Evolutionary conservation across 2,888 invertebrate genomes (phyloP).

Genomic region (Epinotia brunnichana): DNA sequence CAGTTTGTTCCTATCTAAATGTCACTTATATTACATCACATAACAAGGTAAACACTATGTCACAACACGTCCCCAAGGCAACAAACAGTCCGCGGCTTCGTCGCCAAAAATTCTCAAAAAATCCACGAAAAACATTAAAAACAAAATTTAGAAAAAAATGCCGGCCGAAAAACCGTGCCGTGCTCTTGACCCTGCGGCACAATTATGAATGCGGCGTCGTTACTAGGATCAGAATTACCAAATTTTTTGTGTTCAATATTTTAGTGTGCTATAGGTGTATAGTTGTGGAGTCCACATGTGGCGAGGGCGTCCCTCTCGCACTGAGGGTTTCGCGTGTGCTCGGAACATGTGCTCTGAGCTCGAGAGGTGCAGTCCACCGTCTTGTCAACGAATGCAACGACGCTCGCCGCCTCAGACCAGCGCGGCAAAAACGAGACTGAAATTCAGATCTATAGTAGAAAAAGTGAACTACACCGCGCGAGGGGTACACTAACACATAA

Average conservation of each 20-base stretch:
- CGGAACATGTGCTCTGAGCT: slow-evolving; percentile 71
- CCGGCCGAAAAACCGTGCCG: slow-evolving; percentile 73
- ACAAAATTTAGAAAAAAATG: slow-evolving; percentile 56
- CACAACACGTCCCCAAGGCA: slow-evolving; percentile 83
- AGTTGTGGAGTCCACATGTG: slow-evolving; percentile 77
- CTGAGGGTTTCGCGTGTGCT: slow-evolving; percentile 57
- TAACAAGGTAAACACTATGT: slow-evolving; percentile 80
- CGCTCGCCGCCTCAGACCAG: slow-evolving; percentile 80
- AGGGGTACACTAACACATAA: slow-evolving; percentile 84
- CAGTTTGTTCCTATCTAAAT: slow-evolving; percentile 81
- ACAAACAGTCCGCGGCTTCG: slow-evolving; percentile 77
- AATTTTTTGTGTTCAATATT: slow-evolving; percentile 82
- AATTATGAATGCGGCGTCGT: slow-evolving; percentile 82
- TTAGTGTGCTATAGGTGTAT: slow-evolving; percentile 77
- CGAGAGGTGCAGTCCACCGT: slow-evolving; percentile 61
- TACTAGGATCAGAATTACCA: slow-evolving; percentile 82
- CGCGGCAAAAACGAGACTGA: slow-evolving; percentile 85
- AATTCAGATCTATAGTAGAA: slow-evolving; percentile 85
- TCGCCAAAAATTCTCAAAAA: slow-evolving; percentile 77
- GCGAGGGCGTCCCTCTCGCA: slow-evolving; percentile 71
- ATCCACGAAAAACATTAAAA: slow-evolving; percentile 79
- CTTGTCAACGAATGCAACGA: slow-evolving; percentile 75
- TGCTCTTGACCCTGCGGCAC: slow-evolving; percentile 81
- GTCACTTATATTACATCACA: slow-evolving; percentile 82
- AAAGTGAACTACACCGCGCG: slow-evolving; percentile 84